These are phyloP conservation scores for Sula dactylatra DNA, from an alignment of 2,113 vertebrate genomes.

Conservation along the genomic window DNA sequence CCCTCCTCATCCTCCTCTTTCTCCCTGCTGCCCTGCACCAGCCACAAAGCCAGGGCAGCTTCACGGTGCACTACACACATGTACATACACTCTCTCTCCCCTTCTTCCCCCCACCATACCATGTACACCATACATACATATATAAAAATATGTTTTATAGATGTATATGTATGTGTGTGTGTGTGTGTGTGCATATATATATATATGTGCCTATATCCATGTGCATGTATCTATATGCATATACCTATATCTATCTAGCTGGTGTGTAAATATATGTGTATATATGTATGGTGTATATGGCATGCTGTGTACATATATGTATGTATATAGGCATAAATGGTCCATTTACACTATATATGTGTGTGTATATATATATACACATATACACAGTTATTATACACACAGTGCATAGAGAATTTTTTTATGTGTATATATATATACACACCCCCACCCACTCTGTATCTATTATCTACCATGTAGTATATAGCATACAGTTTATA, in stretches of 20 bases:
- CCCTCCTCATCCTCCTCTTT: neutral
- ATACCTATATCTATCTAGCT: neutral
- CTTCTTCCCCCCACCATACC: neutral
- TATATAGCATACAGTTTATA: neutral
- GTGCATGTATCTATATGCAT: no score
- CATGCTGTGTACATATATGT: neutral
- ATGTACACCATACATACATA: neutral
- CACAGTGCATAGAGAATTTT: neutral
- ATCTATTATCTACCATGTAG: neutral
- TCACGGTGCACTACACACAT: neutral
- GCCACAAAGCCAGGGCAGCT: neutral
- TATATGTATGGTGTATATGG: neutral
- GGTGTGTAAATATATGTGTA: neutral
- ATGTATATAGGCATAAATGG: neutral
- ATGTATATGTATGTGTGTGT: neutral
- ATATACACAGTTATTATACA: neutral
- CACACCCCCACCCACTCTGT: no score
- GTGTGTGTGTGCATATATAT: neutral
- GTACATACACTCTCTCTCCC: fast-evolving
- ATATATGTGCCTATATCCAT: neutral
- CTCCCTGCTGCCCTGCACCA: neutral
- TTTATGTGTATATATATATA: neutral
- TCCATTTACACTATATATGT: neutral
- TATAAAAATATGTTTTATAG: neutral
- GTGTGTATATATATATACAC: no score